Evolutionary conservation across 2,113 vertebrate genomes (phyloP), one percentile per base, ranked within the genome.

Genomic region (Fukomys damarensis): DNA sequence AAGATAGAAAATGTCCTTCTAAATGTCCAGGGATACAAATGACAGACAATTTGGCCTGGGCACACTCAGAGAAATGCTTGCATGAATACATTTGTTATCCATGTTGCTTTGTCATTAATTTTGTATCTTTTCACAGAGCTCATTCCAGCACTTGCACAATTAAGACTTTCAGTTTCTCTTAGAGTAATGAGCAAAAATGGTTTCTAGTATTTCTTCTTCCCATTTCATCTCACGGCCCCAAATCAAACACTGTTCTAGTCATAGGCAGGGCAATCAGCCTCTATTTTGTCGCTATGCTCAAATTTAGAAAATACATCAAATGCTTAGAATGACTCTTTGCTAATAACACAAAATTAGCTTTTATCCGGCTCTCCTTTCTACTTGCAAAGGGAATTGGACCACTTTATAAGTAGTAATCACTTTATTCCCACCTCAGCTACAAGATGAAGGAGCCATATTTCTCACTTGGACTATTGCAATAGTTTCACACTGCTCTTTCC

Each of bases 121-220:
- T 94, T 89, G 52, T 58, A 49, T 35, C 32, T 95, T 96, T 85
- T 83, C 81, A 80, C 66, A 90, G 77, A 86, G 66, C 20, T 88
- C 14, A 52, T 92, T 97, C 92, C 20, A 92, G 76, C 59, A 96
- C 68, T 74, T 85, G 41, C 35, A 87, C 86, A 87, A 81, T 63
- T 28, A 93, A 52, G 74, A 83, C 61, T 94, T 66, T 46, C 65
- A 58, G 26, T 90, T 94, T 88, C 80, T 65, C 52, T 81, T 3
- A 43, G 28, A 76, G 26, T 70, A 89, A 84, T 38, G 56, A 95
- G 65, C 43, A 87, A 83, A 95, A 83, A 26, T 28, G 94, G 41
- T 93, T 93, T 92, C 38, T 38, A 80, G 63, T 32, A 52, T 7
- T 19, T 30, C 24, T 56, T 70, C 35, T 38, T 66, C 26, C 12